A percentile compares a stretch with the other conserved stretches of the same genome.
These are phyloP conservation scores for Steatornis caripensis DNA, from an alignment of 2,113 vertebrate species.

Conservation along the genomic window DNA sequence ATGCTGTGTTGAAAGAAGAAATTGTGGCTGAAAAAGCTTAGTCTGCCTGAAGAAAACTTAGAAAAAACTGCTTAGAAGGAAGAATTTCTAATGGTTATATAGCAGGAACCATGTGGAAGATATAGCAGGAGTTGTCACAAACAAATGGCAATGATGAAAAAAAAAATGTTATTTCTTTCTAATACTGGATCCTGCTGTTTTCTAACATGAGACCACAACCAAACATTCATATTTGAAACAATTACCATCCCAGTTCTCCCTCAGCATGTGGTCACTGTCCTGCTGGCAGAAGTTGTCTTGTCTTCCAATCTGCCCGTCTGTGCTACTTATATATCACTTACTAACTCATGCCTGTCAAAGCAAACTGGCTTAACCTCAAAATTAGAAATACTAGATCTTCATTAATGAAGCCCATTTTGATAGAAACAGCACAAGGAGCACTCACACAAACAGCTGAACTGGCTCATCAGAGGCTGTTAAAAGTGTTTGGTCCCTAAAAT, in stretches of 20 bases:
- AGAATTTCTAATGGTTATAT: not conserved
- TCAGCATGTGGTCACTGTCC: not conserved
- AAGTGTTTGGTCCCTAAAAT: not conserved
- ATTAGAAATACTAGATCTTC: not conserved
- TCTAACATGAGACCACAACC: not conserved
- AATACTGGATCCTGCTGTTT: not conserved
- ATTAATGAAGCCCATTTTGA: not conserved
- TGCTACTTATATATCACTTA: not conserved
- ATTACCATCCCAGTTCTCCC: not conserved
- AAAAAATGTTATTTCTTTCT: not conserved
- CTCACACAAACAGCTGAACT: not conserved
- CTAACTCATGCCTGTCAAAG: not conserved
- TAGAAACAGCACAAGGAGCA: not conserved
- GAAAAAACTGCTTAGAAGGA: not conserved
- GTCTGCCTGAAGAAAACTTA: not conserved
- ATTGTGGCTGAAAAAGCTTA: not conserved
- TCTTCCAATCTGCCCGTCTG: not conserved
- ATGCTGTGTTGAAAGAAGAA: rapidly evolving
- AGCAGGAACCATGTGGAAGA: rapidly evolving
- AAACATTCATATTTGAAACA: not conserved
- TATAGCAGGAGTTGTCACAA: not conserved
- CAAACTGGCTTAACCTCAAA: not conserved
- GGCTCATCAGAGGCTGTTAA: not conserved
- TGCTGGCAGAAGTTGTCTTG: not conserved
- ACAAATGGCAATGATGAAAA: not conserved